These are phyloP conservation scores for Macropus fuliginosus DNA, from an alignment of 2,797 vertebrate genomes.

Conservation along the genomic window DNA sequence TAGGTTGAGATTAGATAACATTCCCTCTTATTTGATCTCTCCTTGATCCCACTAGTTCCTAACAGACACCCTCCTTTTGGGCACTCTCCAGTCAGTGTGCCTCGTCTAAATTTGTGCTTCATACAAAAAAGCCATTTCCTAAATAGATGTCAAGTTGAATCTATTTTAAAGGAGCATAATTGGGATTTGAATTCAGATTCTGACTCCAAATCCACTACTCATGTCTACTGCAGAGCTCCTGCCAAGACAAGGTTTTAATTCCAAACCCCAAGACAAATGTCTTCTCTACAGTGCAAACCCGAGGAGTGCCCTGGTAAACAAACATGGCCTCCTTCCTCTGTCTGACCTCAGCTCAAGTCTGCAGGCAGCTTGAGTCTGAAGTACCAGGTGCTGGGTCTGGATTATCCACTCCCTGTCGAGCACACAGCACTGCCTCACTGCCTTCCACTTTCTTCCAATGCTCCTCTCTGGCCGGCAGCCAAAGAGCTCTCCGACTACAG, in stretches of 20 bases:
- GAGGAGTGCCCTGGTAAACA: neutral
- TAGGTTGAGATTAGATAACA: neutral
- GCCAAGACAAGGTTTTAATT: conserved; percentile 8
- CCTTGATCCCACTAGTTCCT: neutral
- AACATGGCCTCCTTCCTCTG: neutral
- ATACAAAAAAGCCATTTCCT: neutral
- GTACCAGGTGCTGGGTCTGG: conserved; percentile 27
- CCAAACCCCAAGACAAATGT: neutral
- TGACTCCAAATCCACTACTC: neutral
- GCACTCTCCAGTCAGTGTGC: neutral
- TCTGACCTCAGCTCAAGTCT: accelerated
- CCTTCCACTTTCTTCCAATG: conserved; percentile 67
- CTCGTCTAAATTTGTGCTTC: neutral
- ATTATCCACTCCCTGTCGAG: conserved; percentile 24
- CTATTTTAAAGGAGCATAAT: conserved; percentile 8
- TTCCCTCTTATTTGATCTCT: neutral
- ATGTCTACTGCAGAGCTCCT: neutral
- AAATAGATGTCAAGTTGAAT: neutral
- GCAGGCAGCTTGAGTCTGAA: neutral
- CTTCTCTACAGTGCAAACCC: neutral
- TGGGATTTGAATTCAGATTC: neutral
- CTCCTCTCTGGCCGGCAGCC: conserved; percentile 65
- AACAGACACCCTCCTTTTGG: neutral
- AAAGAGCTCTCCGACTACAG: conserved; percentile 46
- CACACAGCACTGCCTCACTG: conserved; percentile 51